A percentile compares a stretch with the other conserved stretches of the same genome.
phyloP scores from a whole-genome alignment of 1,140 invertebrate species.

The Aphelenchoides besseyi region DNA sequence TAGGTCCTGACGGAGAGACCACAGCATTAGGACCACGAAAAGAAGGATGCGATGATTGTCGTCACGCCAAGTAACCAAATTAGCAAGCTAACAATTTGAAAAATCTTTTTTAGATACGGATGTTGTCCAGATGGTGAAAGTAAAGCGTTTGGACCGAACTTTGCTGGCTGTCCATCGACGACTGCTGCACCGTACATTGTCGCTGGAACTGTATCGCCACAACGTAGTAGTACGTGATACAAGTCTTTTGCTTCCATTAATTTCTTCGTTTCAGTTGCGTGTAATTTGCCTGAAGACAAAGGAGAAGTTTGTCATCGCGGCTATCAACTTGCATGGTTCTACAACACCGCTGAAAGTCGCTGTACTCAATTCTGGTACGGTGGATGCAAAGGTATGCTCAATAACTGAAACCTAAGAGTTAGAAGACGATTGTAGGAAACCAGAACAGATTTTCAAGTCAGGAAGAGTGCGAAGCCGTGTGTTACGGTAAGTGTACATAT shows the following conservation, averaged over 20 bases:
- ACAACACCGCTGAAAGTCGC: conserved; percentile 73
- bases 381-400: too few relatives aligned
- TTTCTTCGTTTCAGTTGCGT: conserved; percentile 42
- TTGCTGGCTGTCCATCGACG: conserved; percentile 60
- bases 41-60: conserved; percentile 72
- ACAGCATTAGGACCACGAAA: conserved; percentile 74
- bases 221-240: conserved; percentile 43
- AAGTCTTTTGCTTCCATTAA: too few relatives aligned
- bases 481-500: too few relatives aligned
- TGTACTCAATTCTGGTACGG: conserved; percentile 77
- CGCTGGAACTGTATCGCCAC: conserved; percentile 59
- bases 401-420: too few relatives aligned
- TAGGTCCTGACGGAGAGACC: conserved; percentile 82
- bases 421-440: too few relatives aligned
- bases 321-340: conserved; percentile 79
- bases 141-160: conserved; percentile 62
- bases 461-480: conserved; percentile 80
- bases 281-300: conserved; percentile 46
- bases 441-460: conserved; percentile 76
- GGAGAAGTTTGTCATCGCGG: conserved; percentile 34
- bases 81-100: too few relatives aligned
- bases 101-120: conserved; percentile 52
- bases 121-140: conserved; percentile 64
- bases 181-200: conserved; percentile 53
- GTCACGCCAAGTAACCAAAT: conserved; percentile 54